Evolutionary conservation across 2,888 invertebrate genomes (phyloP), one percentile per base, ranked within the genome.

Genomic region (Hyposoter didymator): DNA sequence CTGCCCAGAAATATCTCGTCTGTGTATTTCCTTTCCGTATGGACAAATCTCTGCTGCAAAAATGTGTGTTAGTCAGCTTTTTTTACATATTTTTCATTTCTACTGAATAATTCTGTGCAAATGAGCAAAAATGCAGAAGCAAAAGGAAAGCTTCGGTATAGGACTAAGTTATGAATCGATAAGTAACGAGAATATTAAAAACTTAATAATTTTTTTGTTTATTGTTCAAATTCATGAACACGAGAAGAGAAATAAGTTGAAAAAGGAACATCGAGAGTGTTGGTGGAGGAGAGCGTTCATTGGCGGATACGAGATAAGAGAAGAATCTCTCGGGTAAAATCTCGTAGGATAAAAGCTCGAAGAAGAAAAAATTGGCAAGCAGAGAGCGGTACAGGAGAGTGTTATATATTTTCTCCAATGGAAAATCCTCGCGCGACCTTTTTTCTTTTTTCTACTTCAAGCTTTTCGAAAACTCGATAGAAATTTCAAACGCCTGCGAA

Each of bases 401-500:
- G 78, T 78, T 78, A 70, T 78, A 78, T 78, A 22, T 28, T 7
- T 59, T 52, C 28, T 32, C 55, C 55, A 64, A 74, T 75, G 82
- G 62, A 70, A 82, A 82, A 79, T 82, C 84, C 69, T 64, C 45
- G 62, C 19, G 45, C 39, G 55, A 67, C 52, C 28, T 79, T 70
- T 43, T 32, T 49, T 64, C 35, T 62, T n/a, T 55, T 14, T 49
- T 49, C 14, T 22, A 28, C 32, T n/a, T 78, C 69, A 84, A 80
- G 80, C 78, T 78, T 87, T 81, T 78, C 66, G 67, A 74, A 84
- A 83, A 81, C 78, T 70, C 75, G 85, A 83, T 83, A 78, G 78
- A 83, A 85, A 85, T 87, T 85, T 83, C 74, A 75, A 82, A 75
- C 74, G 47, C 75, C 76, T 52, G 55, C 66, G 64, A 59, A 47